A percentile compares a stretch with the other conserved stretches of the same genome.
Conservation (phyloP, 1,140 invertebrate genomes). For the Lepidurus apus region DNA sequence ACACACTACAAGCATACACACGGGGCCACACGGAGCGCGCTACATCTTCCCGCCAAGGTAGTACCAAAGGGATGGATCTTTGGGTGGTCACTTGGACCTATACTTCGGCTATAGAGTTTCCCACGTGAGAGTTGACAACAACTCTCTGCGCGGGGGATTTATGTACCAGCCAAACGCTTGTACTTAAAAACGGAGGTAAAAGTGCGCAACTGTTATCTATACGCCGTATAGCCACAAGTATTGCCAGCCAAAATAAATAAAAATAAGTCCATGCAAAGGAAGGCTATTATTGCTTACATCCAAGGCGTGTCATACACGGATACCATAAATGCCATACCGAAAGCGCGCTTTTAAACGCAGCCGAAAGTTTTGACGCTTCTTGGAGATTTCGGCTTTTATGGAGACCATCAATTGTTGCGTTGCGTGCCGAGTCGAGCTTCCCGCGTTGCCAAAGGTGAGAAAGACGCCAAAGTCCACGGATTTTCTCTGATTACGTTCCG, state of each 20-base stretch:
- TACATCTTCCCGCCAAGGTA: neutral
- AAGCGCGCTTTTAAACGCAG: neutral
- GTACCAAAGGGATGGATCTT: neutral
- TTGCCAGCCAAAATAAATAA: neutral
- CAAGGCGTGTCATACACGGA: conserved; percentile 18
- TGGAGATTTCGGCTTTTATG: neutral
- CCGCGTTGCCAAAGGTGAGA: neutral
- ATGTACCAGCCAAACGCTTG: neutral
- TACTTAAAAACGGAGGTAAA: too few relatives aligned
- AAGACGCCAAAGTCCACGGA: neutral
- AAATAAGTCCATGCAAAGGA: neutral
- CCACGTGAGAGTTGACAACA: conserved; percentile 8
- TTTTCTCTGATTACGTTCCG: conserved; percentile 16
- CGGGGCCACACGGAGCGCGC: conserved; percentile 19
- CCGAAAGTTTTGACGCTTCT: neutral
- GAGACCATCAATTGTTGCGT: neutral
- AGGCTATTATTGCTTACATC: conserved; percentile 11
- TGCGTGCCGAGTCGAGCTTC: neutral
- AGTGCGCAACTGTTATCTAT: too few relatives aligned
- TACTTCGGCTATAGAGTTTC: neutral
- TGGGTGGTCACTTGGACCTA: conserved; percentile 8
- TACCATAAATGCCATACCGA: neutral
- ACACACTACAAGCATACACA: conserved; percentile 3
- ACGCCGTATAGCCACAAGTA: neutral
- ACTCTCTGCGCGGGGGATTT: neutral